phyloP scores from a whole-genome alignment of 2,797 vertebrate genomes.

The Syndactyla subalaris region DNA sequence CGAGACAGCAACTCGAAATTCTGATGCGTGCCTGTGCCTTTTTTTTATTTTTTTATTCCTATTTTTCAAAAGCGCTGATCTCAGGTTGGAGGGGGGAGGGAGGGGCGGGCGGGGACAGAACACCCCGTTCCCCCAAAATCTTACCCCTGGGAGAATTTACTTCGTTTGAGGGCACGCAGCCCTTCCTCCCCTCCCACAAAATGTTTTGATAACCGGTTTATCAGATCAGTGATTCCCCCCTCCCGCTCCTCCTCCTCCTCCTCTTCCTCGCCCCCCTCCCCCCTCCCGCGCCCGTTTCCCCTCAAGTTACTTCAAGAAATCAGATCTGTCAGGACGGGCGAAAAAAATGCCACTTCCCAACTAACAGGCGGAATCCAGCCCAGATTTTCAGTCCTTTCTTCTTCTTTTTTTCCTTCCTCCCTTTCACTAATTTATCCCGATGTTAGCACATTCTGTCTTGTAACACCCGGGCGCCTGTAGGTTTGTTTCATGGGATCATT shows the following conservation, averaged over 20 bases:
- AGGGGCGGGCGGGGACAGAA: too few species aligned
- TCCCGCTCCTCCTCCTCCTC: background rate
- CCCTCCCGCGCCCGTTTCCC: background rate
- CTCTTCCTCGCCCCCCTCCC: background rate
- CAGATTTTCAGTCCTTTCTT: slow-evolving; percentile 87
- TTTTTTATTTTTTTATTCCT: too few species aligned
- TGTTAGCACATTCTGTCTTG: slow-evolving; percentile 87
- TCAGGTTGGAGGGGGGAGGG: too few species aligned
- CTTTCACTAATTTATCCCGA: slow-evolving; percentile 86
- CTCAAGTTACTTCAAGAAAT: slow-evolving; percentile 83
- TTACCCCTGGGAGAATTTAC: slow-evolving; percentile 48
- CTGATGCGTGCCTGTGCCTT: too few species aligned
- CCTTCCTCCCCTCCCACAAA: slow-evolving; percentile 31
- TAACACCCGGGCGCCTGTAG: slow-evolving; percentile 85
- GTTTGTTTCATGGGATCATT: slow-evolving; percentile 84
- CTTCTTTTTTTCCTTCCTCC: slow-evolving; percentile 77
- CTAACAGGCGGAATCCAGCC: slow-evolving; percentile 86
- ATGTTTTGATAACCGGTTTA: slow-evolving; percentile 67
- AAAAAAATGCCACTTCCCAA: slow-evolving; percentile 86
- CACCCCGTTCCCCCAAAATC: too few species aligned
- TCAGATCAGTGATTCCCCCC: slow-evolving; percentile 57
- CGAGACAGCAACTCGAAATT: too few species aligned
- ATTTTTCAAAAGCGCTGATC: too few species aligned
- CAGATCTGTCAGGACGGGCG: slow-evolving; percentile 82
- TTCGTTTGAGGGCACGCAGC: slow-evolving; percentile 41